Evolutionary conservation across 2,888 invertebrate species (phyloP), one percentile per base, ranked within the genome.

Genomic region (Parascotia fuliginaria): DNA sequence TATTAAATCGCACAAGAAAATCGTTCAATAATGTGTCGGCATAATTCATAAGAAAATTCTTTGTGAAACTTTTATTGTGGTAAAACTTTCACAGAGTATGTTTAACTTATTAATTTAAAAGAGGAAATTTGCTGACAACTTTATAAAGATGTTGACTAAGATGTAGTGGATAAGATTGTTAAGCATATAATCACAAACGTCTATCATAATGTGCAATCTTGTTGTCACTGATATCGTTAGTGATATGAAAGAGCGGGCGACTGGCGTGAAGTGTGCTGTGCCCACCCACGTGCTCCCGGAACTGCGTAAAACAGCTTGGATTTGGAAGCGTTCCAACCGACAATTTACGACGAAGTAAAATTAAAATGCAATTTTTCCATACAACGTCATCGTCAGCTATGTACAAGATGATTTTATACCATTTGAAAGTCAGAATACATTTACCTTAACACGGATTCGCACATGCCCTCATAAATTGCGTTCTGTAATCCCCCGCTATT

Each of bases 321-420:
- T 75, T 81, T 90, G 90, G 91, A 81, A 73, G 63, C 51, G 71
- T 54, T 85, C 91, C 90, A 90, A 84, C 70, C 70, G 72, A 78
- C 77, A 76, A 83, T 83, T 84, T 83, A 85, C 83, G 79, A 77
- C 69, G 66, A 74, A 78, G 81, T 81, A 84, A 82, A 85, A 83
- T 83, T 85, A 85, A 85, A 87, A 83, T 85, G 85, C 65, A 65
- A 57, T 58, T 60, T 55, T 56, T 43, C 55, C 55, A 60, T 73
- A 72, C 63, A 73, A 69, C 81, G 79, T 81, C 84, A 79, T 75
- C 79, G 73, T 62, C 75, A 64, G 63, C 65, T 68, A 64, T 47
- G 55, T 51, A 55, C 62, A 56, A 46, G 55, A 69, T 74, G 57
- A 73, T 67, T 73, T 57, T 65, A 74, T 66, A 72, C 38, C 64